phyloP scores from a whole-genome alignment of 2,888 invertebrate genomes.

The Caradrina clavipalpis region DNA sequence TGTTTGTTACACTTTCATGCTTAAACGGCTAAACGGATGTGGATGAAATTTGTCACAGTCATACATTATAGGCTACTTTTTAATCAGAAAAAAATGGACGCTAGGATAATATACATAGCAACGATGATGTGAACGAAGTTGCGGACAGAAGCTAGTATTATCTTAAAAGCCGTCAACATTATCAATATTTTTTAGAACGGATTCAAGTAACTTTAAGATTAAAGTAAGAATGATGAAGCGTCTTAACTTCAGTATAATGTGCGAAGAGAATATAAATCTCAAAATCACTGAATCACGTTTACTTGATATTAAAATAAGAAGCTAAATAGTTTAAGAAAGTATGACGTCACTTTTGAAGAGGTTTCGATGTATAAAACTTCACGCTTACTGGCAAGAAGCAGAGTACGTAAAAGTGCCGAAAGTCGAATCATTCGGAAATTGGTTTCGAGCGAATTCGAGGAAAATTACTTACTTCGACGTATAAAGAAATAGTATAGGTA shows the following conservation, averaged over 20 bases:
- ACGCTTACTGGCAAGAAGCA: constrained; percentile 31
- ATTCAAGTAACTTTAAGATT: constrained; percentile 2
- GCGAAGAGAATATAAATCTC: constrained; percentile 38
- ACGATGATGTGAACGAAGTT: too few relatives aligned
- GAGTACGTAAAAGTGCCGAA: constrained; percentile 46
- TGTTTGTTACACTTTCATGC: too few relatives aligned
- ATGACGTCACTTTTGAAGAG: constrained; percentile 32
- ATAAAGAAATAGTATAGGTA: constrained; percentile 40
- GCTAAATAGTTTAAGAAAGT: constrained; percentile 45
- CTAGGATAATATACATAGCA: too few relatives aligned
- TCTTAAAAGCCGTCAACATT: not conserved
- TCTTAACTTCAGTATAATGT: constrained; percentile 11
- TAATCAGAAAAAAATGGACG: too few relatives aligned
- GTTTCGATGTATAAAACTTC: constrained; percentile 54
- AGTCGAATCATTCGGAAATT: constrained; percentile 57
- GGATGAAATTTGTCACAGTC: too few relatives aligned
- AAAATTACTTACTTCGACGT: constrained; percentile 50
- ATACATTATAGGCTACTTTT: too few relatives aligned
- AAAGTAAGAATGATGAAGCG: constrained; percentile 38
- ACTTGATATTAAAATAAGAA: constrained; percentile 28
- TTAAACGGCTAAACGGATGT: too few relatives aligned
- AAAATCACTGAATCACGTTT: constrained; percentile 37
- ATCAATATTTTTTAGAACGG: not conserved
- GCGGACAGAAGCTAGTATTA: too few relatives aligned
- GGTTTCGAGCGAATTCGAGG: constrained; percentile 47